A percentile compares a stretch with the other conserved stretches of the same genome.
Conservation (phyloP, 2,797 vertebrate genomes). For the Fratercula arctica region DNA sequence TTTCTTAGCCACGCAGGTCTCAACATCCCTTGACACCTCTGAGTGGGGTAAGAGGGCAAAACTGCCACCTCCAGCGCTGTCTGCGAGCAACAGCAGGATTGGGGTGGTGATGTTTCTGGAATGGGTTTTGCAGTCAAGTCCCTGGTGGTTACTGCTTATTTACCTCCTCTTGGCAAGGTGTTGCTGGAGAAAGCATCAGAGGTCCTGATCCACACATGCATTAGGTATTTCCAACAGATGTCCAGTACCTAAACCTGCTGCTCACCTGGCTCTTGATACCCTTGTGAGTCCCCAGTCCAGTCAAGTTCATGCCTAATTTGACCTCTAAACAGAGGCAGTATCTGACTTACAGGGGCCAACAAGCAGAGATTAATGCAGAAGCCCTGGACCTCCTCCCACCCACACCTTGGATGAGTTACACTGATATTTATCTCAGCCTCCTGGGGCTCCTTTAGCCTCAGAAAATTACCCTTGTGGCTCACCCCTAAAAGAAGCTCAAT, state of each 20-base stretch:
- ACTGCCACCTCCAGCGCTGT: not conserved
- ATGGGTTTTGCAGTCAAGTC: not conserved
- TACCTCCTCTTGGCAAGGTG: not conserved
- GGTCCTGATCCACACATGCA: not conserved
- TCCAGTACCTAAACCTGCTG: not conserved
- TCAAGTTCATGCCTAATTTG: not conserved
- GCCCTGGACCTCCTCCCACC: constrained; percentile 27
- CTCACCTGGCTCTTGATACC: not conserved
- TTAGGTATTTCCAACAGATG: not conserved
- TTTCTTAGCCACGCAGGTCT: not conserved
- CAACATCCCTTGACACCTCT: not conserved
- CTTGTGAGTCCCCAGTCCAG: not conserved
- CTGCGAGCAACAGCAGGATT: not conserved
- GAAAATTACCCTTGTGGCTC: constrained; percentile 22
- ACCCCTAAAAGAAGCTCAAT: not conserved
- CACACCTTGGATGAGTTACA: constrained; percentile 15
- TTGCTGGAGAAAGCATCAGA: not conserved
- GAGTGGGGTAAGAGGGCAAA: not conserved
- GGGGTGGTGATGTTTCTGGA: not conserved
- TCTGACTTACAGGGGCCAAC: constrained; percentile 21
- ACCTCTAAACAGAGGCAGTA: not conserved
- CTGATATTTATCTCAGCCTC: constrained; percentile 16
- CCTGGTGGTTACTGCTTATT: not conserved
- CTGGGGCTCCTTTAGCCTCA: not conserved
- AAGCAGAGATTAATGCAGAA: constrained; percentile 17